Conservation (phyloP, 2,113 vertebrate genomes). For the Coturnix japonica region DNA sequence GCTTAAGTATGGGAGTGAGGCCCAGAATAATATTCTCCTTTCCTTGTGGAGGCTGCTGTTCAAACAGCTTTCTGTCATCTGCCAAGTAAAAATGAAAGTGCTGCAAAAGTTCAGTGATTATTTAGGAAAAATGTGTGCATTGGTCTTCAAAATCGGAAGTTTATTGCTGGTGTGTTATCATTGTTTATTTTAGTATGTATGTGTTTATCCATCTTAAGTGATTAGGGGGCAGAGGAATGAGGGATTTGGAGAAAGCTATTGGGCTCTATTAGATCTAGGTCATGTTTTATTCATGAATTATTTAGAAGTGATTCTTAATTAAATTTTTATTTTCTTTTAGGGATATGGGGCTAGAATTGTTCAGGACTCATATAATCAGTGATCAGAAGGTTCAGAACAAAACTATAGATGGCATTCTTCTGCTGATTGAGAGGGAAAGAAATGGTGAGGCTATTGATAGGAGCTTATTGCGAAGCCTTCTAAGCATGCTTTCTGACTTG, state of each 20-base stretch:
- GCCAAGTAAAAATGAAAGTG: not conserved
- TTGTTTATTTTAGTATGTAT: not conserved
- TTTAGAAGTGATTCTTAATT: not conserved
- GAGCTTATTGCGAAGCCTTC: slow-evolving; percentile 93
- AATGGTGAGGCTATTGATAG: slow-evolving; percentile 96
- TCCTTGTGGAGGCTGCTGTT: not conserved
- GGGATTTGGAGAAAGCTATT: not conserved
- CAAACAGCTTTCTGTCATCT: not conserved
- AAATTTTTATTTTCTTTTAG: slow-evolving; percentile 73
- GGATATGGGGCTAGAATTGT: slow-evolving; percentile 99
- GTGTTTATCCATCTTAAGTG: not conserved
- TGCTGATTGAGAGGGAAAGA: slow-evolving; percentile 94
- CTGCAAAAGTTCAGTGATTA: not conserved
- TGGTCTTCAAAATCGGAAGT: not conserved
- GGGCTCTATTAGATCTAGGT: not conserved
- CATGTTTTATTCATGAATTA: not conserved
- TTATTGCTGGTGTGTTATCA: not conserved
- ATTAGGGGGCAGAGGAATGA: not conserved
- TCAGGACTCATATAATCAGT: slow-evolving; percentile 98
- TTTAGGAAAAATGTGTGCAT: not conserved
- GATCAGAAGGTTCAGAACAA: slow-evolving; percentile 98
- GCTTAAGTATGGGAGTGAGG: not conserved
- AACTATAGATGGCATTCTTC: slow-evolving; percentile 96
- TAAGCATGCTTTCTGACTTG: slow-evolving; percentile 98
- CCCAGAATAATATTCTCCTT: not conserved